Evolutionary conservation across 2,888 invertebrate species (phyloP).

Genomic region (Tricholauxania praeusta): DNA sequence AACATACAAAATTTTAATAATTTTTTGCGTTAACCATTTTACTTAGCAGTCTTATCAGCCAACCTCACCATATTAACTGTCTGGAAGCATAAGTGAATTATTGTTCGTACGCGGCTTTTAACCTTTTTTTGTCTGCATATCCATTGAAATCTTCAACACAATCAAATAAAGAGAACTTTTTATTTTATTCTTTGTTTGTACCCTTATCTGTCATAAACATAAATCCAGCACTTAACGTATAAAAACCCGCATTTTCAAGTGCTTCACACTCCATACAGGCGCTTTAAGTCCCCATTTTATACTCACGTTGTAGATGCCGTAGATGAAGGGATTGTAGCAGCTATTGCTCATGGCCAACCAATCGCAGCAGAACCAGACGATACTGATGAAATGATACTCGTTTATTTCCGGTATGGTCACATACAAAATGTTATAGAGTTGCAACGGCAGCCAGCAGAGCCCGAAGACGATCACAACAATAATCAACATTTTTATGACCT

Average conservation of each 20-base stretch:
- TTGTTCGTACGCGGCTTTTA: too few relatives aligned
- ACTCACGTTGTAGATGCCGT: slow-evolving; percentile 90
- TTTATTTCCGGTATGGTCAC: slow-evolving; percentile 79
- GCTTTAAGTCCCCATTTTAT: slow-evolving; percentile 1
- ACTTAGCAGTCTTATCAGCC: too few relatives aligned
- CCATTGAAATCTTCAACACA: too few relatives aligned
- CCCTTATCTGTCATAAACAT: too few relatives aligned
- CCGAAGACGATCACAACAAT: slow-evolving; percentile 86
- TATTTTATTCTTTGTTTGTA: too few relatives aligned
- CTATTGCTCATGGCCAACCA: slow-evolving; percentile 92
- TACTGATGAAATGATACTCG: slow-evolving; percentile 83
- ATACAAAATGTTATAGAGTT: slow-evolving; percentile 79
- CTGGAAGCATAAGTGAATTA: too few relatives aligned
- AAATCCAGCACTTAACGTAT: too few relatives aligned
- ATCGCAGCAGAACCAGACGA: slow-evolving; percentile 88
- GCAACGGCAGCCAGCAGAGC: slow-evolving; percentile 86
- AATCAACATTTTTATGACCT: slow-evolving; percentile 92
- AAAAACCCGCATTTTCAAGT: not conserved
- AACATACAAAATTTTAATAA: too few relatives aligned
- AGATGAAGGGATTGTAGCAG: slow-evolving; percentile 91
- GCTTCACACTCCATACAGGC: slow-evolving; percentile 3
- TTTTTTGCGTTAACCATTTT: too few relatives aligned
- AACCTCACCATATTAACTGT: too few relatives aligned
- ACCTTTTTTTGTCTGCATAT: too few relatives aligned
- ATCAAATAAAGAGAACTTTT: too few relatives aligned